Evolutionary conservation across 2,113 vertebrate species (phyloP), one percentile per base, ranked within the genome.

Genomic region (Mandrillus leucophaeus): DNA sequence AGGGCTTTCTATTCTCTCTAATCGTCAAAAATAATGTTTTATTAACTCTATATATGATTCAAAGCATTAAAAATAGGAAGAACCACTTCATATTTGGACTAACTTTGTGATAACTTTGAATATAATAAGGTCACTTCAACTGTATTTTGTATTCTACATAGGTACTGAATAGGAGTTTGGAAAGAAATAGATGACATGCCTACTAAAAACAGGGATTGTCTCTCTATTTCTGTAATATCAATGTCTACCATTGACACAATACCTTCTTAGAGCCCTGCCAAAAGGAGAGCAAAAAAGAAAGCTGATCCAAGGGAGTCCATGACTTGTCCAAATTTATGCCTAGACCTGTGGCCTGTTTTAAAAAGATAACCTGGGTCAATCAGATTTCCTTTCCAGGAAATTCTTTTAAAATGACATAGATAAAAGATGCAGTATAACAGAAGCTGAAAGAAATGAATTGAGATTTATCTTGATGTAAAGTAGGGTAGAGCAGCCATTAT

Each of bases 61-160:
- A 88, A 79, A 48, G 10, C 38, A 88, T 73, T 96, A 79, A 76
- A n/a, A 90, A 79, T 64, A 92, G 52, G 79, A 93, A 66, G 18
- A 59, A 59, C 68, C 27, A 48, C 43, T 78, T 88, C 30, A 89
- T 50, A 45, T 68, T 94, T 85, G 64, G 61, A 57, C 18, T 88
- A 84, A 81, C 8, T 68, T 89, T 70, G 18, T 88, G 52, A 72
- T 70, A 90, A 81, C 16, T 43, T 70, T 85, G 25, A 94, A 73
- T 95, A 73, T 48, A 82, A 93, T n/a, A 32, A 88, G 25, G 22
- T 61, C 35, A 86, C 73, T 80, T 68, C 18, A 75, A 68, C 30
- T 17, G 25, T 48, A 75, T 50, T 96, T 88, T 38, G 40, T 93
- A 40, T 76, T 93, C 32, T 48, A 5, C 59, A 17, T 30, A 43